Base-by-base conservation (phyloP, 2,113 vertebrate species). In the Tympanuchus pallidicinctus region DNA sequence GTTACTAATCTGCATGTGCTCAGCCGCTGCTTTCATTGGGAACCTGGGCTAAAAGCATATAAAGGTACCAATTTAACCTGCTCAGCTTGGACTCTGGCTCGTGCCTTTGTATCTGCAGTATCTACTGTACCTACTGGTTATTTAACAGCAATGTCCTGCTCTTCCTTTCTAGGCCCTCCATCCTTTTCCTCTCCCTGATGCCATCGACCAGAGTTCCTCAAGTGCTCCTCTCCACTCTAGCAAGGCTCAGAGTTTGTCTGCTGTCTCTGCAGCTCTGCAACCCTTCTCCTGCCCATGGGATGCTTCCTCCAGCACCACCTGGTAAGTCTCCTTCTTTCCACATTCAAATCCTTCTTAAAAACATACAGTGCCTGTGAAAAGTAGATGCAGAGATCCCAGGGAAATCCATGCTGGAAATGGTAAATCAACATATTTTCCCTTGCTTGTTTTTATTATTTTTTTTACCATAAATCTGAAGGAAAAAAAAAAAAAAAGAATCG, bases 241-340 rank as follows among this genome's bases (percentile, higher is more conserved):
- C 40, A 82, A 66, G 10, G 2, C 24, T 11, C 14, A 69, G 75
- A 56, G 64, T 32, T 22, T 74, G 28, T 70, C 16, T 32, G 1
- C 10, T 45, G 34, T 19, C 28, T 86, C 27, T 2, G 25, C 16
- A 78, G 9, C 11, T 24, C 47, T 36, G n/a, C 25, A 34, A 28
- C 25, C 24, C 38, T 79, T 57, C 8, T 78, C 11, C 21, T 5
- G 45, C 7, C 34, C 0, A 0, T 21, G 7, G 11, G 17, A 57
- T 65, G 11, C 25, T 78, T 8, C 42, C 13, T 85, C 22, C 24
- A 18, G 40, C 19, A 34, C 36, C 84, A 15, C 27, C 59, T 63
- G 88, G 90, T 96, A 89, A 95, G 92, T 48, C 19, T 75, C 12
- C 14, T 89, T 71, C 28, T 8, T 73, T 80, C 61, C 52, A 24